Percentiles rank a stretch among this genome's conserved stretches.
phyloP scores from a whole-genome alignment of 1,140 invertebrate species.

The Drosophila suzukii region DNA sequence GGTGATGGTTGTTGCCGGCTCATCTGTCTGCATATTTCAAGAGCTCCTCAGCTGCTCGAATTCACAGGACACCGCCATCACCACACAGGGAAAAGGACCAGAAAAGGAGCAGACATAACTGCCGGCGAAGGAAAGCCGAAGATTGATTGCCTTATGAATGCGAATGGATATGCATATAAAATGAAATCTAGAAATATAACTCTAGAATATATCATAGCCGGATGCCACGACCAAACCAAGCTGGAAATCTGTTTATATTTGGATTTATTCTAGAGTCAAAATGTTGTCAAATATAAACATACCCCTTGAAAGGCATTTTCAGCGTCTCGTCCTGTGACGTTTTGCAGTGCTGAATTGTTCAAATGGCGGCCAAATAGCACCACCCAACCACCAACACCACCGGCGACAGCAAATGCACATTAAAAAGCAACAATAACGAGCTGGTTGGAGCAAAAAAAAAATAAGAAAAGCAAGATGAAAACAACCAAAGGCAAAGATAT shows the following conservation, averaged over 20 bases:
- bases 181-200: slow-evolving; percentile 38
- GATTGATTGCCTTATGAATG: slow-evolving; percentile 49
- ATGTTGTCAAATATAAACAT: not conserved
- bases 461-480: slow-evolving; percentile 19
- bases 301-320: slow-evolving; percentile 19
- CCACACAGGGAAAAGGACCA: slow-evolving; percentile 8
- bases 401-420: slow-evolving; percentile 68
- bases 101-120: slow-evolving; percentile 3
- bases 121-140: slow-evolving; percentile 25
- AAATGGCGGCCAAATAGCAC: slow-evolving; percentile 49
- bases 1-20: slow-evolving; percentile 45
- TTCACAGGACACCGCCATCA: slow-evolving; percentile 59
- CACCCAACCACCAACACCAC: not conserved
- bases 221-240: not conserved
- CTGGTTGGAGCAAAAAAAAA: slow-evolving; percentile 22
- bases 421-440: slow-evolving; percentile 71
- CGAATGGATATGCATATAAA: slow-evolving; percentile 48
- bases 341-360: slow-evolving; percentile 59
- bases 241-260: slow-evolving; percentile 14
- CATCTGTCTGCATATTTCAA: slow-evolving; percentile 70
- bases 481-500: slow-evolving; percentile 18
- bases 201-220: slow-evolving; percentile 11
- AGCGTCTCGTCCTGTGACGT: slow-evolving; percentile 54
- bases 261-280: not conserved
- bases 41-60: slow-evolving; percentile 72